These are phyloP conservation scores for Branchinecta sandiegonensis DNA, from an alignment of 2,888 invertebrate genomes.

Conservation along the genomic window DNA sequence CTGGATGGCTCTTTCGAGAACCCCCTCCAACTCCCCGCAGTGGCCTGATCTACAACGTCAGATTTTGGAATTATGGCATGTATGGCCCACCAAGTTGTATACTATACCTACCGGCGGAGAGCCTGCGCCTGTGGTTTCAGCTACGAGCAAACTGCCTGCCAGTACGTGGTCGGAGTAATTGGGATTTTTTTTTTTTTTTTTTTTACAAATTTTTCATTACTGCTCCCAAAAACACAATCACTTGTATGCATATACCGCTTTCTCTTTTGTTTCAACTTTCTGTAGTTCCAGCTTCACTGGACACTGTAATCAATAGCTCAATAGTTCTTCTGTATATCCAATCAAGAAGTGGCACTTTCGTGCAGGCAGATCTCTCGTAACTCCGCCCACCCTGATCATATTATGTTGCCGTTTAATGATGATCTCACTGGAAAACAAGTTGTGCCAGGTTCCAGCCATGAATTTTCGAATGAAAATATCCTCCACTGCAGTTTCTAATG, in stretches of 20 bases:
- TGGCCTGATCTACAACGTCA: too few relatives aligned
- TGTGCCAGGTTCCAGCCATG: constrained; percentile 81
- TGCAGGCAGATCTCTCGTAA: constrained; percentile 48
- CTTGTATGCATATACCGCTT: constrained; percentile 81
- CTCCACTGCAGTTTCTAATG: constrained; percentile 69
- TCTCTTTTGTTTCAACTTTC: constrained; percentile 58
- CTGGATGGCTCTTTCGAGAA: too few relatives aligned
- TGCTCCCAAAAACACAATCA: constrained; percentile 38
- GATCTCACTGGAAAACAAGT: constrained; percentile 58
- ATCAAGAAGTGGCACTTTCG: constrained; percentile 90
- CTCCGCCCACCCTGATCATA: constrained; percentile 65
- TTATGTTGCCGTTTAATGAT: constrained; percentile 94
- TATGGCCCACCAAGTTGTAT: too few relatives aligned
- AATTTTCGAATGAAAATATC: constrained; percentile 88
- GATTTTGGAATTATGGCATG: too few relatives aligned
- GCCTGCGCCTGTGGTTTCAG: too few relatives aligned
- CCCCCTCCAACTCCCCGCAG: too few relatives aligned
- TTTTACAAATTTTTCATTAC: too few relatives aligned
- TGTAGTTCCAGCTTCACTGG: constrained; percentile 88
- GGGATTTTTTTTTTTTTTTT: too few relatives aligned
- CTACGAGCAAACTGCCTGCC: too few relatives aligned
- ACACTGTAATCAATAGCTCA: constrained; percentile 83
- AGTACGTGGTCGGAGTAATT: too few relatives aligned
- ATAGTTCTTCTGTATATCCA: constrained; percentile 84
- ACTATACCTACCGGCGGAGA: too few relatives aligned